phyloP scores from a whole-genome alignment of 2,888 invertebrate species.

The Alentia gelatinosa region DNA sequence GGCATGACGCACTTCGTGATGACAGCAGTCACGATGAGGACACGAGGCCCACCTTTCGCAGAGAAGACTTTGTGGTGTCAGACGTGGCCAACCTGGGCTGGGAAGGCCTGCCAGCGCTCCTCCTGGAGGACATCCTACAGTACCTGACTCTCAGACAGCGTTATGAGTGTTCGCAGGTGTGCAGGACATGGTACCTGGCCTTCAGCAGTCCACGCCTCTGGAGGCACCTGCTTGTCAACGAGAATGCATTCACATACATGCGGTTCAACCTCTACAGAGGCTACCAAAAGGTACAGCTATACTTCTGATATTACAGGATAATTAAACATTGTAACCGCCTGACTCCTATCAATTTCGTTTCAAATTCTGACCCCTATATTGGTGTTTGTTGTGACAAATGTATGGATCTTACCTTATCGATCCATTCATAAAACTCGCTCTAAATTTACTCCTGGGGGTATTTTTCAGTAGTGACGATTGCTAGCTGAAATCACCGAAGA shows the following conservation, averaged over 20 bases:
- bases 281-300: conserved; percentile 82
- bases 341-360: too few species aligned
- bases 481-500: too few species aligned
- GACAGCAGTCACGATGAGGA: not conserved
- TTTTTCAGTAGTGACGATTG: too few species aligned
- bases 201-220: conserved; percentile 89
- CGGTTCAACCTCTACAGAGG: conserved; percentile 91
- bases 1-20: not conserved
- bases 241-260: conserved; percentile 87
- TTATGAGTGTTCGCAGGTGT: conserved; percentile 87
- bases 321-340: too few species aligned
- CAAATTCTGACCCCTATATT: too few species aligned
- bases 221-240: conserved; percentile 87
- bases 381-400: too few species aligned
- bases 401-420: too few species aligned
- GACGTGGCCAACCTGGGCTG: not conserved
- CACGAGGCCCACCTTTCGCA: not conserved
- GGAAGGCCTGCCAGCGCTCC: not conserved
- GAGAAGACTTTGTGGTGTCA: not conserved
- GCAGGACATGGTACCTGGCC: conserved; percentile 80
- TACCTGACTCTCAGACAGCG: conserved; percentile 86
- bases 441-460: too few species aligned
- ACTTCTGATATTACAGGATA: too few species aligned
- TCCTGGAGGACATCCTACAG: conserved; percentile 83
- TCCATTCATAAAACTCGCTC: too few species aligned